These are phyloP conservation scores for Tinea pellionella DNA, from an alignment of 2,888 invertebrate species.

Conservation along the genomic window DNA sequence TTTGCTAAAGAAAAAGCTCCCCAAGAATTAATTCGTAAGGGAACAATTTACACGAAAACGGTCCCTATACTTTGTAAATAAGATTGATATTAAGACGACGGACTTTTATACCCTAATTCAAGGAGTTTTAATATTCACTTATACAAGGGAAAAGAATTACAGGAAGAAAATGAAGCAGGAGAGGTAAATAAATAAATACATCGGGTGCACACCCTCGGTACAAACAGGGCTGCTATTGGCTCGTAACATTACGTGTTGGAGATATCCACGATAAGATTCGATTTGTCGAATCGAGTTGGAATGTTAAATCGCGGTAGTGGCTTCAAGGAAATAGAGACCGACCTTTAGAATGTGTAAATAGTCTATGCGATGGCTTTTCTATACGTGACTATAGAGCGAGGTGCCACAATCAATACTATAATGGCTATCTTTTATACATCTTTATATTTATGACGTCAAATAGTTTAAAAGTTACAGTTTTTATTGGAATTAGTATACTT, in stretches of 20 bases:
- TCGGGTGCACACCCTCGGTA: constrained; percentile 26
- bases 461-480: background rate
- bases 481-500: too few species aligned
- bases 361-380: constrained; percentile 26
- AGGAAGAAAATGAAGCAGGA: constrained; percentile 61
- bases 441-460: background rate
- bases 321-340: constrained; percentile 33
- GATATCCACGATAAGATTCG: constrained; percentile 48
- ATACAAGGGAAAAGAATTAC: constrained; percentile 64
- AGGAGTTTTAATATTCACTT: constrained; percentile 61
- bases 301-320: constrained; percentile 23
- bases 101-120: constrained; percentile 35
- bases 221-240: constrained; percentile 32
- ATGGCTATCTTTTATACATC: constrained; percentile 1
- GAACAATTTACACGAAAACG: constrained; percentile 23
- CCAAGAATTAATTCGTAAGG: constrained; percentile 36
- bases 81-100: constrained; percentile 25
- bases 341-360: constrained; percentile 58
- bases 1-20: constrained; percentile 16
- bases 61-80: constrained; percentile 26
- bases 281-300: constrained; percentile 42
- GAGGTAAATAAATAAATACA: constrained; percentile 56
- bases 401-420: constrained; percentile 6
- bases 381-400: constrained; percentile 12
- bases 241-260: constrained; percentile 54